Percentiles rank a stretch among this genome's conserved stretches.
Evolutionary conservation across 2,888 invertebrate species (phyloP).

Genomic region (Chironomus tentans): DNA sequence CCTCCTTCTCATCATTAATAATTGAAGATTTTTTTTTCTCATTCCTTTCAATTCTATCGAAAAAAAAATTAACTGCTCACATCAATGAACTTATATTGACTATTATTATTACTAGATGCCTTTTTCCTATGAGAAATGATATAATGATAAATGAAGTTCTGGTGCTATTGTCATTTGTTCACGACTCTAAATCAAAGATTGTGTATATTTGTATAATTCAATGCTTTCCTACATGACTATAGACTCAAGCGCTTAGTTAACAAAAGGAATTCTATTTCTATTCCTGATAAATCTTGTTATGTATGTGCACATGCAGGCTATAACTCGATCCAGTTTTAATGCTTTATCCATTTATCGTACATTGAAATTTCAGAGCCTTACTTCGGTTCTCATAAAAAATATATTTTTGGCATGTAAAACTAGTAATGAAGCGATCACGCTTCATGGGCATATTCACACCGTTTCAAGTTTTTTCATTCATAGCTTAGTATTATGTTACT

Average conservation of each 20-base stretch:
- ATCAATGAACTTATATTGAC: neutral
- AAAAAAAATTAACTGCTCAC: constrained; percentile 15
- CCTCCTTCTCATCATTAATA: constrained; percentile 4
- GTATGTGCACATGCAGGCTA: neutral
- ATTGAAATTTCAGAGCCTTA: too few relatives aligned
- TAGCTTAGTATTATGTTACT: too few relatives aligned
- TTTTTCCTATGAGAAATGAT: neutral
- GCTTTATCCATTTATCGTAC: too few relatives aligned
- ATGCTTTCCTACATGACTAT: too few relatives aligned
- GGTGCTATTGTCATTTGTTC: constrained; percentile 4
- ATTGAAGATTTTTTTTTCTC: neutral
- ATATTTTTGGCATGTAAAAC: too few relatives aligned
- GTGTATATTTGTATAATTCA: neutral
- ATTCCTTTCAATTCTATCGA: neutral
- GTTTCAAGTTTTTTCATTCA: too few relatives aligned
- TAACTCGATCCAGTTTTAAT: neutral
- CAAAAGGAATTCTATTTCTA: too few relatives aligned
- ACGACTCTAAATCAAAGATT: neutral
- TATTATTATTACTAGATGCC: neutral
- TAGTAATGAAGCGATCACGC: too few relatives aligned
- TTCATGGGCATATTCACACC: too few relatives aligned
- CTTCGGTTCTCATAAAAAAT: too few relatives aligned
- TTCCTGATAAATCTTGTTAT: neutral
- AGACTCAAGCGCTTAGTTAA: too few relatives aligned
- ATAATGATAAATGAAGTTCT: constrained; percentile 2